Percentiles rank a stretch among this genome's conserved stretches.
Evolutionary conservation across 2,113 vertebrate genomes (phyloP).

Genomic region (Phycodurus eques): DNA sequence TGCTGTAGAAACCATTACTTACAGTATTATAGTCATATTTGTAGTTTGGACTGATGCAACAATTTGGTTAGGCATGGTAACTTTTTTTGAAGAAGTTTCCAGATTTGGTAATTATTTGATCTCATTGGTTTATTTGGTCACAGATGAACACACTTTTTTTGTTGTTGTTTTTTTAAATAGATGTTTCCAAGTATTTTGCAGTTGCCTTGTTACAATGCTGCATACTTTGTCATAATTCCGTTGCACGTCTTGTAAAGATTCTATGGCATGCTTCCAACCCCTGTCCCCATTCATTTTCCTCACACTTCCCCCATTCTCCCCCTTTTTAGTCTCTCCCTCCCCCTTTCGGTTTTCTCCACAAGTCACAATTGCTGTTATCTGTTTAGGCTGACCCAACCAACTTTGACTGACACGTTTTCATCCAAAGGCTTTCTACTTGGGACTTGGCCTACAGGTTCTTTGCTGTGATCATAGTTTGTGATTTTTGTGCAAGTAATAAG

Average conservation of each 20-base stretch:
- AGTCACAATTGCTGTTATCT: constrained; percentile 34
- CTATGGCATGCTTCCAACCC: constrained; percentile 45
- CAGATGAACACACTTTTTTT: too few relatives aligned
- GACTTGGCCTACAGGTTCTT: constrained; percentile 4
- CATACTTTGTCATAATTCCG: constrained; percentile 40
- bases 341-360: constrained; percentile 42
- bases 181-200: constrained; percentile 1
- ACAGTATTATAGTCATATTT: not conserved
- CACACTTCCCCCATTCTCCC: constrained; percentile 49
- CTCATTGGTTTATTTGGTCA: not conserved
- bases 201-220: constrained; percentile 28
- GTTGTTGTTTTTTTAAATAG: not conserved
- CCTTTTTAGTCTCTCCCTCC: constrained; percentile 35
- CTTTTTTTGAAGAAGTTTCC: constrained; percentile 5
- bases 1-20: constrained; percentile 12
- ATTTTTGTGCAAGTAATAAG: constrained; percentile 3
- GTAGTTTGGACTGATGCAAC: constrained; percentile 23
- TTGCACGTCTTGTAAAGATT: constrained; percentile 42
- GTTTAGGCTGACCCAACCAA: constrained; percentile 30
- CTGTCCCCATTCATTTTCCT: constrained; percentile 55
- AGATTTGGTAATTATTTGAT: not conserved
- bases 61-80: not conserved
- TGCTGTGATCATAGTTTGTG: constrained; percentile 1
- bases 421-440: constrained; percentile 7
- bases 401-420: constrained; percentile 11